Evolutionary conservation across 2,888 invertebrate genomes (phyloP), one percentile per base, ranked within the genome.

Genomic region (Eristalis arbustorum): DNA sequence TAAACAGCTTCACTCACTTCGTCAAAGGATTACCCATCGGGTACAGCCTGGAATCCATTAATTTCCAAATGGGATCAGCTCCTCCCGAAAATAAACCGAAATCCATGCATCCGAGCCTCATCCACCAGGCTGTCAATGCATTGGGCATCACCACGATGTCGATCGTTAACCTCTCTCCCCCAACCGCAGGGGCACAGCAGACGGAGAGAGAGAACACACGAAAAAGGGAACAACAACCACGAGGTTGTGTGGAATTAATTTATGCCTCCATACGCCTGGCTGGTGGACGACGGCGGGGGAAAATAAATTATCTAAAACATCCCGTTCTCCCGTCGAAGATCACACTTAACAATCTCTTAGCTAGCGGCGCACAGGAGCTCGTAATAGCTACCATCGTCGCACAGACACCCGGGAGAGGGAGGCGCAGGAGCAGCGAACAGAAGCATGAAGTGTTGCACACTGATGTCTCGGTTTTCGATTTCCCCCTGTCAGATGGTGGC

Each of bases 341-440:
- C 83, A 83, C 87, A 87, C 87, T 83, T 72, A 87, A 79, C 78
- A 78, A 87, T 83, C 78, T 83, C 87, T 82, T 87, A 75, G 87
- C 87, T 83, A 68, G 87, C 82, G 87, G 87, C 87, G 68, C 62
- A 87, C 83, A 83, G 78, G 83, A 83, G 83, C 78, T 57, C 71
- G 49, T 83, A 74, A 75, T 72, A 71, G 72, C 63, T 64, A 61
- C 59, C 42, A 31, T 13, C 25, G 61, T 49, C 56, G 25, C 62
- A 75, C 57, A 61, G 61, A 18, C 49, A 18, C 18, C 18, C 49
- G 49, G 28, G 40, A 28, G 76, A 3, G 3, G 25, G 2, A 25
- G 25, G 25, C 1, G 42, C 42, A 31, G 31, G 31, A 81, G 14
- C 59, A 73, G 61, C 69, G 64, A 59, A 85, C 85, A 85, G 82